Conservation (phyloP, 2,113 vertebrate genomes). For the Ginglymostoma cirratum region DNA sequence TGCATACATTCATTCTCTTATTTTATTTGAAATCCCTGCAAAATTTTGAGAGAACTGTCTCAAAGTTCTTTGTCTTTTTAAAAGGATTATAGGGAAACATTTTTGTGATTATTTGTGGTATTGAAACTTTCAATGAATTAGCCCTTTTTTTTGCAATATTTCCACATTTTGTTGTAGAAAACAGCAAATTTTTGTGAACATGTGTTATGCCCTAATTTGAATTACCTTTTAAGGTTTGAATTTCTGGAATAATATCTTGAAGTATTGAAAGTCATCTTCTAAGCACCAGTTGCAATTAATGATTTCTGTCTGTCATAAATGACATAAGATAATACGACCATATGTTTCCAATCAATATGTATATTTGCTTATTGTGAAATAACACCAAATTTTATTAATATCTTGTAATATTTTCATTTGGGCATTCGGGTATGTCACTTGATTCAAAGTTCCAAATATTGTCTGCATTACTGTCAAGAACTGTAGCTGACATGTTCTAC, state of each 20-base stretch:
- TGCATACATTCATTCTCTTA: not conserved
- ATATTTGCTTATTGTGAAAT: not conserved
- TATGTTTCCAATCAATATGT: not conserved
- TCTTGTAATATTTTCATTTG: not conserved
- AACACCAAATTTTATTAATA: not conserved
- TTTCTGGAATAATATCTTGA: not conserved
- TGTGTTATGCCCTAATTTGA: conserved; percentile 5
- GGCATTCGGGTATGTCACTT: not conserved
- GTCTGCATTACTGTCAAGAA: not conserved
- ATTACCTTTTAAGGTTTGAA: not conserved
- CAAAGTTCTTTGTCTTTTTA: not conserved
- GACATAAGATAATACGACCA: not conserved
- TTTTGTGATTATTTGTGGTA: not conserved
- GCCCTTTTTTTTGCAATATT: conserved; percentile 13
- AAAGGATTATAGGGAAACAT: not conserved
- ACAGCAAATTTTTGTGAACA: not conserved
- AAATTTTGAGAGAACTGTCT: not conserved
- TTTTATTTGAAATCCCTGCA: not conserved
- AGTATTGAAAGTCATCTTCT: not conserved
- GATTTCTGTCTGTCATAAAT: not conserved
- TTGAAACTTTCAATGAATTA: not conserved
- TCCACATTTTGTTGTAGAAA: not conserved
- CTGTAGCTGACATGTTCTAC: too few species aligned
- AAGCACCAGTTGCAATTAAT: not conserved
- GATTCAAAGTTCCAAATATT: not conserved